Percentiles rank a stretch among this genome's conserved stretches.
Conservation (phyloP, 2,797 vertebrate species). For the Clamator glandarius region DNA sequence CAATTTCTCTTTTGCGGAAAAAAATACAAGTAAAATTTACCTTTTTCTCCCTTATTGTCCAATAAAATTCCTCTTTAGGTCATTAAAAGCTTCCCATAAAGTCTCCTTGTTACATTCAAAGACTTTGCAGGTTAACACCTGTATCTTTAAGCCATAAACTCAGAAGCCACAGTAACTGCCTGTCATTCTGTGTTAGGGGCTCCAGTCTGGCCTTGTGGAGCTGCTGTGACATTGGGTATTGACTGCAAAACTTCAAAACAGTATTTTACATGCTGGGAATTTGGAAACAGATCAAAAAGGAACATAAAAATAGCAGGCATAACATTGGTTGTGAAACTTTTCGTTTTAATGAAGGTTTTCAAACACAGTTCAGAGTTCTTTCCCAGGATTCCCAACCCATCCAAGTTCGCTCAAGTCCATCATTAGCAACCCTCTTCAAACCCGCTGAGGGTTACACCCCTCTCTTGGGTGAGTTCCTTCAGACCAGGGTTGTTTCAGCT, state of each 20-base stretch:
- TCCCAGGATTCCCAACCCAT: neutral
- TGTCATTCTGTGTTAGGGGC: neutral
- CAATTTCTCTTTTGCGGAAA: neutral
- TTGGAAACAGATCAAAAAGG: neutral
- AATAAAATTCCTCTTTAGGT: neutral
- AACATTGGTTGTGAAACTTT: neutral
- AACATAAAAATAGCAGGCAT: neutral
- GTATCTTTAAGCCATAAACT: neutral
- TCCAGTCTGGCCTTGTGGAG: accelerated
- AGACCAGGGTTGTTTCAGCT: neutral
- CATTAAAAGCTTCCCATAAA: neutral
- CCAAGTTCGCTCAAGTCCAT: neutral
- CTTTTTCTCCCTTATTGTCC: neutral
- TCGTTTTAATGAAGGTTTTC: neutral
- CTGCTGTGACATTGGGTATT: neutral
- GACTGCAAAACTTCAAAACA: neutral
- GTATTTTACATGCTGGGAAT: neutral
- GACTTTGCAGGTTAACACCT: neutral
- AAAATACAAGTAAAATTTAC: neutral
- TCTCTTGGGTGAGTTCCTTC: neutral
- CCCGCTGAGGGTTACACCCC: too few relatives aligned
- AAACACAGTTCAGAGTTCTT: neutral
- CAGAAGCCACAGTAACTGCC: neutral
- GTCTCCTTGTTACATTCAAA: neutral
- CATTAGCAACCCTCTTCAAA: neutral